Evolutionary conservation across 2,113 vertebrate species (phyloP), one percentile per base, ranked within the genome.

Genomic region (Phalacrocorax aristotelis): DNA sequence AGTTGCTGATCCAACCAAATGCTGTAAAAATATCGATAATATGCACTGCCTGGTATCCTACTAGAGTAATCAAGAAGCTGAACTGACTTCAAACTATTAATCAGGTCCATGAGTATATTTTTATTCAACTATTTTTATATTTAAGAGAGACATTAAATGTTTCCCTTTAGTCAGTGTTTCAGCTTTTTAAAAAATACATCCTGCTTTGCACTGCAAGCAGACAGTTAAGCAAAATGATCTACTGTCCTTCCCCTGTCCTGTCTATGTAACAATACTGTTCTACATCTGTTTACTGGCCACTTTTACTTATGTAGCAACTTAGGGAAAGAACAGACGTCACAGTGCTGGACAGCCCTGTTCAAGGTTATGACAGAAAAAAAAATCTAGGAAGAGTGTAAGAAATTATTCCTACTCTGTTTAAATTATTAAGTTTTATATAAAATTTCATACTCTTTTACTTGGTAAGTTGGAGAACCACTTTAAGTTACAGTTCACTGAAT

Each of bases 261-360:
- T 9, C 14, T 27, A 3, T 48, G 34, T 19, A 7, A 14, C 29
- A 21, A 15, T 58, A 8, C 0, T 0, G 7, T 40, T 79, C 40
- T 69, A 4, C 7, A 2, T 58, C 92, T 92, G 20, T 23, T 83
- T 64, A 15, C 74, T 66, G 62, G 11, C 46, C 26, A 16, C 9
- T 22, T 51, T 64, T 26, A 44, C 13, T 30, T 49, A 51, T 75
- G 55, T n/a, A 51, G 79, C 76, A 84, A n/a, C 52, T 84, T 92
- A 78, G 61, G 44, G 49, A 23, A 30, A n/a, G 26, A 92, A 14
- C 36, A 83, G 38, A 44, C 0, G 0, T 68, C 32, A 17, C 44
- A 15, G 29, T 34, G 57, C 48, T 78, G 49, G 27, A 16, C 60
- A 76, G 51, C 46, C n/a, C 38, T 1, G 0, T 13, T 44, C 26